Evolutionary conservation across 1,140 invertebrate species (phyloP), one percentile per base, ranked within the genome.

Genomic region (Plectrocnemia conspersa): DNA sequence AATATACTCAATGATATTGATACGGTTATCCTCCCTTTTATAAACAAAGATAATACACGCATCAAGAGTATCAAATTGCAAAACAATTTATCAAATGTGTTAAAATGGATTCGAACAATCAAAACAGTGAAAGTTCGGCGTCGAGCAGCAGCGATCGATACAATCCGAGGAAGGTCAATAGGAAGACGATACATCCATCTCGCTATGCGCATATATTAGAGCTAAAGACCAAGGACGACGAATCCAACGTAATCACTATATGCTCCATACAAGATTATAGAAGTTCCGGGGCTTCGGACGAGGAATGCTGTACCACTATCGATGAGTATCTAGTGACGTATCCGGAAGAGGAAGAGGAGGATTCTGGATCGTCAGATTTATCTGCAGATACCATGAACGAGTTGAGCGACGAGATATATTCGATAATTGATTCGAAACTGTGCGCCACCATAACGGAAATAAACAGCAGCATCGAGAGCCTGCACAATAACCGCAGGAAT

Each of bases 201-300:
- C 42, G 59, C 38, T 61, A 50, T 23, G 54, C 50, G 7, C 54
- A 61, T 40, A 61, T 61, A 4, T 18, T 57, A n/a, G 29, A 57
- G 35, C 38, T 61, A n/a, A 35, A 18, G 32, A 52, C 19, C 11
- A 61, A 45, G 4, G 54, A 54, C 15, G 59, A 61, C 24, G 36
- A 57, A 22, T 32, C 50, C 1, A 57, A 57, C 32, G 42, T 50
- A 22, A 40, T 61, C 15, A 61, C 59, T 5, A 38, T 57, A 3
- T 61, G 54, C 41, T 57, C 59, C 7, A 54, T 61, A 11, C 59
- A 61, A 32, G 59, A 61, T 32, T 61, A 49, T 41, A 56, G 54
- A 32, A 53, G 49, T 27, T 61, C 59, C 1, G 53, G 48, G 9
- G 36, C 46, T n/a, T 54, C 29, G 23, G 54, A 56, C 10, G 54